Evolutionary conservation across 2,113 vertebrate genomes (phyloP).

Genomic region (Gallinago jamesoni): DNA sequence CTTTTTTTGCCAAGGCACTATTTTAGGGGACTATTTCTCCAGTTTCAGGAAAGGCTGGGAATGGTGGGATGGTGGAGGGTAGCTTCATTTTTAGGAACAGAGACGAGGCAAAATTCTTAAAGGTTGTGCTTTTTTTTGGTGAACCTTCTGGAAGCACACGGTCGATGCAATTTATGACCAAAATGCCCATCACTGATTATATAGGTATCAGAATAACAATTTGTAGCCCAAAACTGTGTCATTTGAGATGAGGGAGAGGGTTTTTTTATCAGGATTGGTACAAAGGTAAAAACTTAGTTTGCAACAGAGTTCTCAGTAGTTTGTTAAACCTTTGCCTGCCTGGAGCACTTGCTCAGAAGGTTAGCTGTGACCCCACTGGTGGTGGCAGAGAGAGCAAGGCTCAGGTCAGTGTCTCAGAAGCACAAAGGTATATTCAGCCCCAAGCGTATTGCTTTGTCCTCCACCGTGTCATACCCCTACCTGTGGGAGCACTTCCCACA

Average conservation of each 20-base stretch:
- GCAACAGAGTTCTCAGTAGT: not conserved
- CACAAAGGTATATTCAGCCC: not conserved
- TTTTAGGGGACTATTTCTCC: not conserved
- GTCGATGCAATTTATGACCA: not conserved
- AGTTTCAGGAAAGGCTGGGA: not conserved
- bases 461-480: not conserved
- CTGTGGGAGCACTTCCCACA: not conserved
- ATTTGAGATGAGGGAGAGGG: not conserved
- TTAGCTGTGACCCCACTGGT: not conserved
- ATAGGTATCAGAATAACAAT: not conserved
- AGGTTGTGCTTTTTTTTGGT: not conserved
- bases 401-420: not conserved
- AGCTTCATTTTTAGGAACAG: not conserved
- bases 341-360: not conserved
- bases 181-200: not conserved
- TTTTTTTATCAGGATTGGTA: not conserved
- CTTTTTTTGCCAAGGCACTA: not conserved
- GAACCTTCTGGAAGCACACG: not conserved
- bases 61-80: not conserved
- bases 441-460: not conserved
- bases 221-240: not conserved
- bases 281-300: not conserved
- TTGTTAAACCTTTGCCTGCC: not conserved
- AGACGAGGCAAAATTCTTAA: not conserved
- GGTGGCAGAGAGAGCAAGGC: not conserved